phyloP scores from a whole-genome alignment of 1,140 invertebrate genomes.

The Caenorhabditis latens region DNA sequence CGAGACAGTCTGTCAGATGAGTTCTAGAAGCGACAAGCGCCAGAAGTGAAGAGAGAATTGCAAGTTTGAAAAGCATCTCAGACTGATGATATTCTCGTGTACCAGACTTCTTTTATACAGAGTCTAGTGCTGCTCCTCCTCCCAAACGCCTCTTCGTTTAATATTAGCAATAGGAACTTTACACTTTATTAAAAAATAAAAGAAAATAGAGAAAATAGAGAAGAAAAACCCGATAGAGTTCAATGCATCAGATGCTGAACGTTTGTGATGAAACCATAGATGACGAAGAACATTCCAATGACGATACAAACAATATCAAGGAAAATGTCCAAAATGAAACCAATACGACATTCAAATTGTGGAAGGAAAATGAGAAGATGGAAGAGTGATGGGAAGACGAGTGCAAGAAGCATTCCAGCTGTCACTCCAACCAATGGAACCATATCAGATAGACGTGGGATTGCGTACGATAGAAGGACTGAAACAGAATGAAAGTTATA shows the following conservation, averaged over 20 bases:
- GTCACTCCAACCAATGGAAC: constrained; percentile 74
- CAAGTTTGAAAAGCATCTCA: constrained; percentile 37
- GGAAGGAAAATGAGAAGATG: constrained; percentile 70
- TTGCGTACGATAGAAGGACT: constrained; percentile 72
- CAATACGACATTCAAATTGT: constrained; percentile 48
- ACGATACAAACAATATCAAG: constrained; percentile 66
- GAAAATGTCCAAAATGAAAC: constrained; percentile 30
- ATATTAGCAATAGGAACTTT: neutral
- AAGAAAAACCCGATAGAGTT: constrained; percentile 8
- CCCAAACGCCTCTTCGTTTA: neutral
- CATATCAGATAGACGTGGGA: constrained; percentile 73
- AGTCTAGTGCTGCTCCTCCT: neutral
- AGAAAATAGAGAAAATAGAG: neutral
- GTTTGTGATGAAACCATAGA: constrained; percentile 73
- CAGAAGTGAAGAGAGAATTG: constrained; percentile 13
- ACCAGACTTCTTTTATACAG: neutral
- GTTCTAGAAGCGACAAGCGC: constrained; percentile 25
- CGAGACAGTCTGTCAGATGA: constrained; percentile 32
- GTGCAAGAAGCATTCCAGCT: constrained; percentile 73
- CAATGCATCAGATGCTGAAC: constrained; percentile 61
- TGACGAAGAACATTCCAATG: constrained; percentile 73
- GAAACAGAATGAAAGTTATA: constrained; percentile 58
- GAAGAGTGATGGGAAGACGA: constrained; percentile 71
- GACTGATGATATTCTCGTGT: neutral
- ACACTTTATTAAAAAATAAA: constrained; percentile 32